Base-by-base conservation (phyloP, 2,113 vertebrate species). In the Onychostoma macrolepis region DNA sequence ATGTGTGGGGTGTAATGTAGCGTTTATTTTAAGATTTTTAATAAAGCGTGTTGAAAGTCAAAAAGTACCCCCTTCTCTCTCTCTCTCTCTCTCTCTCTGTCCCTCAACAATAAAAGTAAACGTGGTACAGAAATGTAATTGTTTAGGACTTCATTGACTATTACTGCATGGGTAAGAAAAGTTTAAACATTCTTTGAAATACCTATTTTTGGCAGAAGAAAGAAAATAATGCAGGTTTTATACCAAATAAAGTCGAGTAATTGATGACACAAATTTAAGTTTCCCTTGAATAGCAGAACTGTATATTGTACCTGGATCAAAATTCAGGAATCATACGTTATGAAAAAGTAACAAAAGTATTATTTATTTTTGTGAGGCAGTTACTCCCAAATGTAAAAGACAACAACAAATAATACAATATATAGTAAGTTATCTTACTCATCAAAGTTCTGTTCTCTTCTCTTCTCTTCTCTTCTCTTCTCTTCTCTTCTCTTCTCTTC, bases 401-500 rank as follows among this genome's bases (percentile, higher is more conserved):
- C 2, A n/a, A 58, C 6, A 58, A 61, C 56, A 67, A 30, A 30
- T 17, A 67, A 17, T 67, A 33, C 28, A n/a, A 61, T 8, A n/a
- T 61, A 61, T 10, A 1, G 63, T 15, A 30, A 19, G 24, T 21
- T 53, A 10, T 61, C 56, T 19, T 53, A 21, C 43, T 48, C 3
- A 3, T 48, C 24, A 45, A 11, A 17, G 15, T 17, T 36, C 33
- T 36, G 28, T 61, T 53, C 24, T 28, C 43, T 78, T 12, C 10
- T 50, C 41, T 77, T 4, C 24, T 50, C 24, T 79, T 41, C 6
- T 41, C 38, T 45, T 45, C n/a, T 56, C 28, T 21, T 36, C 50
- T 79, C 77, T 28, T 21, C 41, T 77, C 75, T 26, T 28, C 75
- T 77, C 41, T 15, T n/a, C 75, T 77, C 21, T 26, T 19, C 76